phyloP scores from a whole-genome alignment of 2,888 invertebrate genomes.

The Chymomyza procnemis region DNA sequence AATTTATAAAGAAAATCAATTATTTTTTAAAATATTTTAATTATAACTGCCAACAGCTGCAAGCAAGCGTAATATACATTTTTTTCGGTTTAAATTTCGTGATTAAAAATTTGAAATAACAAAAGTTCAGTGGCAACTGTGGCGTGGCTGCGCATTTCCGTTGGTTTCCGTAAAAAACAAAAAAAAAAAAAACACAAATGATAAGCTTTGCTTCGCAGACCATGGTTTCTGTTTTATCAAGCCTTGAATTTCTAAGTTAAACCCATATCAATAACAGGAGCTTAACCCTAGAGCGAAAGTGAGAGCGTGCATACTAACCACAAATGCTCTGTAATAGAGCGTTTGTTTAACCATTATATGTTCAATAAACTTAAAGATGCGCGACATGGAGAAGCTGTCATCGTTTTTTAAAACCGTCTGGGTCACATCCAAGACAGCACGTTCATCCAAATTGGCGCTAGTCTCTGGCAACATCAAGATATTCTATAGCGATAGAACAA shows the following conservation, averaged over 20 bases:
- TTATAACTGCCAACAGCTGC: neutral
- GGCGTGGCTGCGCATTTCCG: neutral
- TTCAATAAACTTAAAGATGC: constrained; percentile 81
- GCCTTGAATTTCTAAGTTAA: neutral
- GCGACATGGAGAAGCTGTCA: constrained; percentile 79
- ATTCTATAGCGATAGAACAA: constrained; percentile 38
- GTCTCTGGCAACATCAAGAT: constrained; percentile 49
- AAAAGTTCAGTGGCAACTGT: neutral
- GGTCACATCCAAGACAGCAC: constrained; percentile 83
- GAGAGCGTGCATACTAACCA: constrained; percentile 80
- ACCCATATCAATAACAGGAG: no score
- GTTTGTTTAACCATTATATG: constrained; percentile 83
- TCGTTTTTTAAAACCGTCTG: constrained; percentile 83
- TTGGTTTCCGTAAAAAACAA: neutral
- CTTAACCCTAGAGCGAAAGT: neutral
- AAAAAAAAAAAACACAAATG: neutral
- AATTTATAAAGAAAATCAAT: no score
- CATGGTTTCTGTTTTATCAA: neutral
- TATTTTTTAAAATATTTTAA: no score
- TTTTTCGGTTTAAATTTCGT: neutral
- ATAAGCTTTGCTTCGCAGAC: neutral
- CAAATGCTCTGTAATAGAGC: constrained; percentile 82
- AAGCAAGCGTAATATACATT: neutral
- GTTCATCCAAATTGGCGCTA: constrained; percentile 79
- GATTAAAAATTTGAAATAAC: neutral